These are phyloP conservation scores for Diabrotica balteata DNA, from an alignment of 2,888 invertebrate genomes.

Conservation along the genomic window DNA sequence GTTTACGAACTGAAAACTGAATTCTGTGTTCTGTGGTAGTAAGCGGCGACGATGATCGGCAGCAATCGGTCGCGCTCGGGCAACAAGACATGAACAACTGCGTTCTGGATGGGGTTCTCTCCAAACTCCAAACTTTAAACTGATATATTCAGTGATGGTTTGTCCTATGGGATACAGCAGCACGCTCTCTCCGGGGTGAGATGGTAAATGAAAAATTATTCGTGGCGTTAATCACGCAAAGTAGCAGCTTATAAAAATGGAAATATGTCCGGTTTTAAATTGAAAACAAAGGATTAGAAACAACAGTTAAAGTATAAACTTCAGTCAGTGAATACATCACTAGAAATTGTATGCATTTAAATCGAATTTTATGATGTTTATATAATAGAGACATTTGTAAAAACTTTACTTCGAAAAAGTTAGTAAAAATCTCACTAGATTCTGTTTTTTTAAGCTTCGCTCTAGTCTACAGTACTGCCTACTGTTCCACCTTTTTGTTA, in stretches of 20 bases:
- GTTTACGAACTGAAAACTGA: slow-evolving; percentile 47
- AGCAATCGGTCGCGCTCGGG: slow-evolving; percentile 33
- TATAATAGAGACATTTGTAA: too few species aligned
- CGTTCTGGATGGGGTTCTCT: slow-evolving; percentile 15
- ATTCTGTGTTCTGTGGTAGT: slow-evolving; percentile 44
- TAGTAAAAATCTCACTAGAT: too few species aligned
- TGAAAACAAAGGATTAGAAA: slow-evolving; percentile 9
- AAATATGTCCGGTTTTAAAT: slow-evolving; percentile 11
- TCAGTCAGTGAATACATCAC: too few species aligned
- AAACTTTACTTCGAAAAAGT: too few species aligned
- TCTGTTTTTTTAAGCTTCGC: too few species aligned
- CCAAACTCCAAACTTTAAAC: slow-evolving; percentile 7
- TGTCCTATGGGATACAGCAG: background rate
- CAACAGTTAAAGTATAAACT: background rate
- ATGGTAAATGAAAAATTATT: slow-evolving; percentile 9
- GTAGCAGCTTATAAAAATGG: too few species aligned
- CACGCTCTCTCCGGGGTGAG: background rate
- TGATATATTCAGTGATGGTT: slow-evolving; percentile 14
- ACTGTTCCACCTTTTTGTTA: too few species aligned
- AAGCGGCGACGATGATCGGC: slow-evolving; percentile 31
- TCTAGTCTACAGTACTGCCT: too few species aligned
- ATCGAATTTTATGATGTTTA: too few species aligned
- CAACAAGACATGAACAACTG: slow-evolving; percentile 39
- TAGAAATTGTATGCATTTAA: too few species aligned
- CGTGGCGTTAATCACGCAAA: background rate